Base-by-base conservation (phyloP, 37 sponge, comb jelly and placozoan species). In the Beroe forskalii region DNA sequence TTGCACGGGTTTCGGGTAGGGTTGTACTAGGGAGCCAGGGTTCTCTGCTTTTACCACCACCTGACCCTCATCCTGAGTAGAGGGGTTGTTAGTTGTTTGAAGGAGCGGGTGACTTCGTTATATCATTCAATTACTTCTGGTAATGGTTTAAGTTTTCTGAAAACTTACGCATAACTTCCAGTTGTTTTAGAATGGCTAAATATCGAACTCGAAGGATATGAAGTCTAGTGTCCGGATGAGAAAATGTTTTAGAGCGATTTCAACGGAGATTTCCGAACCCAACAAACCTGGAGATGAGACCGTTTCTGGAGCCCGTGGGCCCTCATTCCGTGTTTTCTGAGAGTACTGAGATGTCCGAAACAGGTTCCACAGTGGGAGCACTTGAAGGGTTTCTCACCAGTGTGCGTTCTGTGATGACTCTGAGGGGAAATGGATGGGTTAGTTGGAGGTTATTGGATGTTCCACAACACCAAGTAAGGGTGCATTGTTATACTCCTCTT, bases 281-380 rank as follows among this genome's bases (percentile, higher is more conserved):
- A n/a, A n/a, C n/a, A n/a, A 20, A 80, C 86, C 86, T 80, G 86
- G 8, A 80, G 43, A 41, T 80, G 86, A 23, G 86, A 17, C 14
- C 86, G 86, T 23, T 80, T 80, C 55, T 80, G 86, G 17, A 80
- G 86, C 3, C 86, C 86, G 86, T 80, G 86, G 42, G 86, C 86
- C 35, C 86, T 80, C 86, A 80, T 80, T n/a, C 86, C 86, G 31
- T 80, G 86, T 41, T 80, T 80, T 48, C 86, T 41, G 14, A 80
- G 86, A 24, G 86, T 80, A 43, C 48, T 42, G 55, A 80, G 55
- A 43, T 80, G 86, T 25, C 86, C 86, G 48, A 80, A 80, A 27
- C 86, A 44, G 19, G 86, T 80, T 32, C 86, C 86, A 44, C 86
- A 80, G 86, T 80, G 86, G 1, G 86, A 80, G 35, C 86, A 80